Percentiles rank a stretch among this genome's conserved stretches.
Evolutionary conservation across 2,113 vertebrate species (phyloP).

Genomic region (Emydocephalus ijimae): DNA sequence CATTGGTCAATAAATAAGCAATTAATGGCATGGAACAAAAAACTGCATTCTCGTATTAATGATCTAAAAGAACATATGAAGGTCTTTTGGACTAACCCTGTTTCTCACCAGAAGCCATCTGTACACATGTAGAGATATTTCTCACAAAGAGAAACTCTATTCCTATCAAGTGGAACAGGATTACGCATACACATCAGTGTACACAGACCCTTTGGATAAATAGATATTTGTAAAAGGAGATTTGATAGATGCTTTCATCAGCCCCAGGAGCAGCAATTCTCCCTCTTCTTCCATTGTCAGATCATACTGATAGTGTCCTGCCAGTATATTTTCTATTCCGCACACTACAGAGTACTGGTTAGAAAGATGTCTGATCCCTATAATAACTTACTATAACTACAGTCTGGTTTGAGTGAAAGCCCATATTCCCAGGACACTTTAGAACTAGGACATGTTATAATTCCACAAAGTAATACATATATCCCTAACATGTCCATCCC

Average conservation of each 20-base stretch:
- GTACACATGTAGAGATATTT: neutral
- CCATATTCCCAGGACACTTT: neutral
- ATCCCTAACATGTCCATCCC: neutral
- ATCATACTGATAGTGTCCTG: neutral
- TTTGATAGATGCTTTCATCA: neutral
- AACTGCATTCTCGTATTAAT: neutral
- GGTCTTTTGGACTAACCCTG: too few relatives aligned
- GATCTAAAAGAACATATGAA: neutral
- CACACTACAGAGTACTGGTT: neutral
- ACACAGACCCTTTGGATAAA: neutral
- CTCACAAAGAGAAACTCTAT: neutral
- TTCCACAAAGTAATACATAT: neutral
- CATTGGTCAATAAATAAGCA: neutral
- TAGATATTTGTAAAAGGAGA: neutral
- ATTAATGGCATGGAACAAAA: neutral
- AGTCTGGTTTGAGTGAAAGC: neutral
- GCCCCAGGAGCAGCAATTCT: neutral
- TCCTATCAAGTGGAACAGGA: neutral
- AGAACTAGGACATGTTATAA: neutral
- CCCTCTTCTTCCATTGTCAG: neutral
- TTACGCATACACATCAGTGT: neutral
- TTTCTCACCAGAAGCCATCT: neutral
- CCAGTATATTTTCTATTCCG: neutral
- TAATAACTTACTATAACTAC: neutral
- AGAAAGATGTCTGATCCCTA: neutral